Evolutionary conservation across 2,888 invertebrate species (phyloP).

Genomic region (Hirtodrosophila cameraria): DNA sequence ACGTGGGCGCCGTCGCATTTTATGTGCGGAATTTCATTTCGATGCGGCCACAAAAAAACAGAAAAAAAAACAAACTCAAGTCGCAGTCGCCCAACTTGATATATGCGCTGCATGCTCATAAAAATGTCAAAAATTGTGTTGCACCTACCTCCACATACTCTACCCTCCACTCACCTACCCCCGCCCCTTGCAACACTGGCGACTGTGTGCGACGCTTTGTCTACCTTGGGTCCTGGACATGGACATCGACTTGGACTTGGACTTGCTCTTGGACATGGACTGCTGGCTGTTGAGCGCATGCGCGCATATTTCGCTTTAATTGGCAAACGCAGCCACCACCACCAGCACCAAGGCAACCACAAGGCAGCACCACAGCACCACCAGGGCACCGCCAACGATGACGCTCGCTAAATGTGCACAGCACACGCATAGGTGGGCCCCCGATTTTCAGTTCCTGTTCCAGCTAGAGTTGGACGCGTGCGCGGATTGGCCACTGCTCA

Average conservation of each 20-base stretch:
- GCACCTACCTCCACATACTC: constrained; percentile 33
- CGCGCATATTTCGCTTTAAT: constrained; percentile 79
- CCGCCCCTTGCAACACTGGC: constrained; percentile 1
- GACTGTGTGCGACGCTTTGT: constrained; percentile 65
- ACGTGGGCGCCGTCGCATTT: constrained; percentile 74
- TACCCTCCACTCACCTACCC: neutral
- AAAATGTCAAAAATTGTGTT: constrained; percentile 82
- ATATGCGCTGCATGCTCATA: constrained; percentile 81
- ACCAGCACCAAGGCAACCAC: constrained; percentile 17
- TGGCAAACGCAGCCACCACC: constrained; percentile 68
- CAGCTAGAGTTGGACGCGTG: constrained; percentile 12
- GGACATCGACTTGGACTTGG: constrained; percentile 22
- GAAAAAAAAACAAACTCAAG: constrained; percentile 49
- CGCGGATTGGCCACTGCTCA: too few species aligned
- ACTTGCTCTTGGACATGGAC: constrained; percentile 12
- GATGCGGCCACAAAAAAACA: constrained; percentile 17
- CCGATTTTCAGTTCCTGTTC: constrained; percentile 21
- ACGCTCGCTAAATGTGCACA: constrained; percentile 74
- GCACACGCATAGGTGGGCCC: constrained; percentile 73
- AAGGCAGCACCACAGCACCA: constrained; percentile 5
- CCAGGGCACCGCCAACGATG: constrained; percentile 75
- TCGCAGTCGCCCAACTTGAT: constrained; percentile 73
- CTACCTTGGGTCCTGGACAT: constrained; percentile 39
- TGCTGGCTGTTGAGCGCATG: constrained; percentile 62
- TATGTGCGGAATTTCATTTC: constrained; percentile 69